Percentiles rank a stretch among this genome's conserved stretches.
Conservation (phyloP, 2,888 invertebrate genomes). For the Meiosimyza platycephala region DNA sequence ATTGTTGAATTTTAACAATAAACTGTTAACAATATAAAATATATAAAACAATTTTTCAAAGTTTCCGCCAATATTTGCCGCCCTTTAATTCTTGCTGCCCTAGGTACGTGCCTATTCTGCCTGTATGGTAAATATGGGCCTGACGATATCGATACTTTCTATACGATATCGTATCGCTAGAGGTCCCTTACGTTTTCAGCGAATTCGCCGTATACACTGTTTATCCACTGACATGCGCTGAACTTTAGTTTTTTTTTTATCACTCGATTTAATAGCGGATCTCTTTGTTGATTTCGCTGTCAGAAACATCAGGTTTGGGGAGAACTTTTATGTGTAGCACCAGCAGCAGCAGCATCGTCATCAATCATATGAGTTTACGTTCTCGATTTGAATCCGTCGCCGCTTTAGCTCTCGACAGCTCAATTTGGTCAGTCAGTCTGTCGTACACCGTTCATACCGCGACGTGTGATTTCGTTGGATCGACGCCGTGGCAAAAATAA, state of each 20-base stretch:
- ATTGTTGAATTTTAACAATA: no score
- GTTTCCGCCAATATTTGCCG: no score
- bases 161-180: no score
- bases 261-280: background rate
- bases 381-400: background rate
- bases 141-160: no score
- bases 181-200: no score
- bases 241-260: background rate
- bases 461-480: conserved; percentile 42
- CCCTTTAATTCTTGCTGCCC: no score
- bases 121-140: no score
- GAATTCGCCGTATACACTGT: conserved; percentile 16
- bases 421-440: conserved; percentile 43
- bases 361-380: background rate
- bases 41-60: no score
- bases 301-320: background rate
- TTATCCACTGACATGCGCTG: conserved; percentile 24
- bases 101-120: no score
- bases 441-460: conserved; percentile 45
- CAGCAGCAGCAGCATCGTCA: background rate
- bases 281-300: conserved; percentile 15
- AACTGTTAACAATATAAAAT: no score
- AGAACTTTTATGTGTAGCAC: conserved; percentile 10
- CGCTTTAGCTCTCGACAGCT: background rate
- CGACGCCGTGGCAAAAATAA: conserved; percentile 2